Conservation (phyloP, 2,797 vertebrate species). For the Esox masquinongy region DNA sequence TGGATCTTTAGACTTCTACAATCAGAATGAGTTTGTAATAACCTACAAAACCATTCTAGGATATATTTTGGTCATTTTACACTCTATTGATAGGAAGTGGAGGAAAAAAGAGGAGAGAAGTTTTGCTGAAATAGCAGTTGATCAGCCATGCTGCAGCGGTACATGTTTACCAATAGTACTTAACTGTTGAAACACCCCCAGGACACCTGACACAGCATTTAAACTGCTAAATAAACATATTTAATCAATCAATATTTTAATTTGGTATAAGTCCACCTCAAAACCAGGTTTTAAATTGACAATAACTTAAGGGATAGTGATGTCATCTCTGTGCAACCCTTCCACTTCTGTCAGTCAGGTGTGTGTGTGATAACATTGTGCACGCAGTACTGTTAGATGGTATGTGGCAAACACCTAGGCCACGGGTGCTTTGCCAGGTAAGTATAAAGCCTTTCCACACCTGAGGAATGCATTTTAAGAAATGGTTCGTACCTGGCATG, state of each 20-base stretch:
- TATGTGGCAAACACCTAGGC: constrained; percentile 65
- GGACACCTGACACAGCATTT: background rate
- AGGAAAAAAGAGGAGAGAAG: too few relatives aligned
- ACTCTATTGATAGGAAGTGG: too few relatives aligned
- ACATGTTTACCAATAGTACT: too few relatives aligned
- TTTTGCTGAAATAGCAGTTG: too few relatives aligned
- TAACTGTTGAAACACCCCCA: too few relatives aligned
- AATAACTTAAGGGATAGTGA: background rate
- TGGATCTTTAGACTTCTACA: background rate
- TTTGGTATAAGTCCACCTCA: background rate
- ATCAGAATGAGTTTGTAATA: background rate
- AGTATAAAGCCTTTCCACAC: constrained; percentile 48
- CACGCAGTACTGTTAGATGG: constrained; percentile 3
- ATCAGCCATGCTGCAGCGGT: too few relatives aligned
- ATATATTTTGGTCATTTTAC: too few relatives aligned
- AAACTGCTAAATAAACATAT: background rate
- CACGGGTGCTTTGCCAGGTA: constrained; percentile 44
- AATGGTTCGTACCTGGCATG: constrained; percentile 40
- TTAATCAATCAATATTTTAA: background rate
- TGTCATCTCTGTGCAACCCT: background rate
- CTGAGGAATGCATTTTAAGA: constrained; percentile 63
- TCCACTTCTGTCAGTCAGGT: background rate
- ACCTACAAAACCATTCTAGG: background rate
- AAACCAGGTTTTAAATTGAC: background rate
- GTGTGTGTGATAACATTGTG: background rate